Conservation (phyloP, 2,888 invertebrate genomes). For the Gortyna flavago region DNA sequence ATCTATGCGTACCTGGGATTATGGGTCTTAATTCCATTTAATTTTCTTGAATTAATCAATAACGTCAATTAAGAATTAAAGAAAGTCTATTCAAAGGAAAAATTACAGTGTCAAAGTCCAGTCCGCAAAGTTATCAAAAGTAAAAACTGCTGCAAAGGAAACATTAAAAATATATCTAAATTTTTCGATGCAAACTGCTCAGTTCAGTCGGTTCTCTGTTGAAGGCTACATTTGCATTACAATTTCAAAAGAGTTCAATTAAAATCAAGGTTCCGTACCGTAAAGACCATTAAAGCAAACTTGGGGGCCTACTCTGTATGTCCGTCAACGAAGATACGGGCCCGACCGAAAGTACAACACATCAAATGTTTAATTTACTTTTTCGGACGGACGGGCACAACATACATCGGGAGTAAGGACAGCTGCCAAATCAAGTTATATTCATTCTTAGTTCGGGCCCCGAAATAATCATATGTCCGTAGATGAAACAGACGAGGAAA, state of each 20-base stretch:
- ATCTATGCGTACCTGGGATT: background rate
- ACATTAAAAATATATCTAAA: background rate
- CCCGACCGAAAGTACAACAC: no score
- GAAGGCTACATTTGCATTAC: constrained; percentile 47
- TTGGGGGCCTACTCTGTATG: no score
- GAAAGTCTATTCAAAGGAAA: background rate
- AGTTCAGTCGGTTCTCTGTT: constrained; percentile 5
- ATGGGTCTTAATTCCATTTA: background rate
- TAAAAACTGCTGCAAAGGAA: background rate
- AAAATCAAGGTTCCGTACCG: constrained; percentile 15
- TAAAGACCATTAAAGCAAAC: no score
- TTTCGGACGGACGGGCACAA: background rate
- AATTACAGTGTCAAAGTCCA: background rate
- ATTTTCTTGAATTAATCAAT: background rate
- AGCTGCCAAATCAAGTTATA: background rate
- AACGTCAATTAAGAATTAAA: background rate
- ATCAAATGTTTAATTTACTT: no score
- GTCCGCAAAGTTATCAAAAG: background rate
- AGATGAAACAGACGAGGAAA: no score
- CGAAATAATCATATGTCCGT: no score
- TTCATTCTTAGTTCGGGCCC: no score
- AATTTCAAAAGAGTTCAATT: constrained; percentile 58
- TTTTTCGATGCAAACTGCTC: constrained; percentile 39
- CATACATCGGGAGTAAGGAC: background rate
- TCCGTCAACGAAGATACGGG: no score